Conservation (phyloP, 1,140 invertebrate species). For the Aphis gossypii region DNA sequence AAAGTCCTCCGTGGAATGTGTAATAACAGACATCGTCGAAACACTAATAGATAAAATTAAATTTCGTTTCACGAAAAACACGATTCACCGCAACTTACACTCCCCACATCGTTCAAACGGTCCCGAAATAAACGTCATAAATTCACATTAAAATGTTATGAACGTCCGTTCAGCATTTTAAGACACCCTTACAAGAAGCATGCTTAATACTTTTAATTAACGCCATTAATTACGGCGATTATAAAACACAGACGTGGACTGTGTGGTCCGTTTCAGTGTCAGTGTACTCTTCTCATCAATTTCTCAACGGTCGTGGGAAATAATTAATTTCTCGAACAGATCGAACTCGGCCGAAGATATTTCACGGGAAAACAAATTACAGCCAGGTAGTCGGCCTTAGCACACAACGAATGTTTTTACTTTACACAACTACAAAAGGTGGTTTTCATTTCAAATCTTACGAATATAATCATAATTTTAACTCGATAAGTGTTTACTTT, state of each 20-base stretch:
- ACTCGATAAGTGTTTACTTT: not conserved
- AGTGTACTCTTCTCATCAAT: not conserved
- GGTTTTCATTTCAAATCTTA: no score
- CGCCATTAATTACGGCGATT: not conserved
- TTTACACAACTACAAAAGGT: not conserved
- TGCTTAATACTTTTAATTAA: not conserved
- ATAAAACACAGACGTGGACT: not conserved
- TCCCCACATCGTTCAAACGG: not conserved
- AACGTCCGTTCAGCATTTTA: not conserved
- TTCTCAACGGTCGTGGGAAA: not conserved
- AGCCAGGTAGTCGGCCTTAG: not conserved
- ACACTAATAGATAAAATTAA: not conserved
- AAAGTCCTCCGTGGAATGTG: not conserved
- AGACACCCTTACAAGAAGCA: not conserved
- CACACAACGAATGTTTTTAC: not conserved
- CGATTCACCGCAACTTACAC: not conserved
- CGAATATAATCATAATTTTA: no score
- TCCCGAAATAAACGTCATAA: constrained; percentile 29
- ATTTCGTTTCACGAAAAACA: not conserved
- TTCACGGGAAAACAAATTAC: not conserved
- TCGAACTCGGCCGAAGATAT: not conserved
- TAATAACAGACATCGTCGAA: not conserved
- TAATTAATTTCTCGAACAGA: not conserved
- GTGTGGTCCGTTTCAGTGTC: not conserved
- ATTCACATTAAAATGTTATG: not conserved